phyloP scores from a whole-genome alignment of 2,797 vertebrate species.

The Scomberomorus guttatus region DNA sequence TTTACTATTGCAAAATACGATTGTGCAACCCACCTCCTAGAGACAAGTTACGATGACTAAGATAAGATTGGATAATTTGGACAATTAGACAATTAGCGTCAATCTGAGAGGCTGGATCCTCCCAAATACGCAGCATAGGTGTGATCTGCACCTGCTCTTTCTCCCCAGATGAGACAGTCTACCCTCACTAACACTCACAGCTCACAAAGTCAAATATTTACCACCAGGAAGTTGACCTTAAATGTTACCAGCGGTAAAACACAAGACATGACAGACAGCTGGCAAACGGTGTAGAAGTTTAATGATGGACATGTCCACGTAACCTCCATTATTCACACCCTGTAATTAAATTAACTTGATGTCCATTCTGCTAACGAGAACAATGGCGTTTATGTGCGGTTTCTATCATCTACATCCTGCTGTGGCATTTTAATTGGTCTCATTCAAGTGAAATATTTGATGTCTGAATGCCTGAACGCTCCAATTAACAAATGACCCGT shows the following conservation, averaged over 20 bases:
- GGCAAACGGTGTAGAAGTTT: not conserved
- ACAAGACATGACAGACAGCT: not conserved
- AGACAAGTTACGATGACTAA: too few relatives aligned
- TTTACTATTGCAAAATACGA: too few relatives aligned
- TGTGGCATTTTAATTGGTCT: conserved; percentile 12
- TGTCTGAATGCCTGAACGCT: conserved; percentile 7
- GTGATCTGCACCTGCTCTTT: too few relatives aligned
- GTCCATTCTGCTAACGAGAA: not conserved
- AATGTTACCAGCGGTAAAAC: not conserved
- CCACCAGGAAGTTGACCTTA: not conserved
- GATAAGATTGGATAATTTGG: too few relatives aligned
- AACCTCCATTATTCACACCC: not conserved
- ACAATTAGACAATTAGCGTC: too few relatives aligned
- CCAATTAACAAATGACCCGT: not conserved
- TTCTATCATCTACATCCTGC: not conserved
- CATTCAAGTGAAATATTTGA: conserved; percentile 3
- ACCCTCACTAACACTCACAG: not conserved
- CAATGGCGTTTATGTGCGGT: not conserved
- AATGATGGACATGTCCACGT: not conserved
- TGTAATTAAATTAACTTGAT: not conserved
- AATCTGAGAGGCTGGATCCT: too few relatives aligned
- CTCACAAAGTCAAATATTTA: not conserved
- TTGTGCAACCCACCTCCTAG: too few relatives aligned
- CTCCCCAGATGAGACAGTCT: too few relatives aligned
- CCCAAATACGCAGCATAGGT: too few relatives aligned